Percentiles rank a stretch among this genome's conserved stretches.
These are phyloP conservation scores for Oryzias curvinotus DNA, from an alignment of 2,113 vertebrate genomes.

Conservation along the genomic window DNA sequence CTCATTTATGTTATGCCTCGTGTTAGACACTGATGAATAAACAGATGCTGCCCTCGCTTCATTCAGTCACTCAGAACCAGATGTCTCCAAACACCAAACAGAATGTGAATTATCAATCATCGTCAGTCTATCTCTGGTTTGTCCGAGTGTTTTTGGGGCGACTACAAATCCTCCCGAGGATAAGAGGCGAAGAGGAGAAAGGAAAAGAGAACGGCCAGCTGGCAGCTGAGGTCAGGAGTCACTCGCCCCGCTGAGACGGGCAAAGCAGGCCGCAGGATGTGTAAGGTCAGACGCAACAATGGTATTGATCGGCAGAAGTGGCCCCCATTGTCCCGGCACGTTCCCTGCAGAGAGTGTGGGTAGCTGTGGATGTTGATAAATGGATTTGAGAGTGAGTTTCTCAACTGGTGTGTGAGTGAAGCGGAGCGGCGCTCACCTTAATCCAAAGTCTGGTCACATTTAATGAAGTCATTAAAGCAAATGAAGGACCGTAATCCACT, in stretches of 20 bases:
- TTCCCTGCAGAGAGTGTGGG: conserved; percentile 61
- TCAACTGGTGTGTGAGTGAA: conserved; percentile 12
- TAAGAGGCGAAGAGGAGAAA: conserved; percentile 28
- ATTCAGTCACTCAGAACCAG: conserved; percentile 45
- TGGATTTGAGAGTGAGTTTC: conserved; percentile 29
- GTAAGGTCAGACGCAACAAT: conserved; percentile 56
- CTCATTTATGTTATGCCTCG: neutral
- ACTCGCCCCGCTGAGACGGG: conserved; percentile 27
- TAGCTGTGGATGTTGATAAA: conserved; percentile 48
- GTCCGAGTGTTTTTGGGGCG: conserved; percentile 42
- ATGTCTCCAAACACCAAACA: conserved; percentile 51
- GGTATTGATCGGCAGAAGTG: conserved; percentile 61
- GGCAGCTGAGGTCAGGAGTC: conserved; percentile 50
- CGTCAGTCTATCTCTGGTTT: conserved; percentile 43
- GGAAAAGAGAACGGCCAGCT: conserved; percentile 58
- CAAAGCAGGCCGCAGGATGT: conserved; percentile 56
- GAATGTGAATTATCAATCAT: conserved; percentile 37
- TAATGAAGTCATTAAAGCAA: no score
- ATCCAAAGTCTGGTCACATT: no score
- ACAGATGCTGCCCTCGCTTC: conserved; percentile 5
- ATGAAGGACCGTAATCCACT: no score
- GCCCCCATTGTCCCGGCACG: conserved; percentile 60
- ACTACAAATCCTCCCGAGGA: conserved; percentile 58
- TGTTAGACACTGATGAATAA: conserved; percentile 20
- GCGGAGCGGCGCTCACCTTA: neutral